Percentiles rank a stretch among this genome's conserved stretches.
phyloP scores from a whole-genome alignment of 2,113 vertebrate species.

The Nothobranchius furzeri region DNA sequence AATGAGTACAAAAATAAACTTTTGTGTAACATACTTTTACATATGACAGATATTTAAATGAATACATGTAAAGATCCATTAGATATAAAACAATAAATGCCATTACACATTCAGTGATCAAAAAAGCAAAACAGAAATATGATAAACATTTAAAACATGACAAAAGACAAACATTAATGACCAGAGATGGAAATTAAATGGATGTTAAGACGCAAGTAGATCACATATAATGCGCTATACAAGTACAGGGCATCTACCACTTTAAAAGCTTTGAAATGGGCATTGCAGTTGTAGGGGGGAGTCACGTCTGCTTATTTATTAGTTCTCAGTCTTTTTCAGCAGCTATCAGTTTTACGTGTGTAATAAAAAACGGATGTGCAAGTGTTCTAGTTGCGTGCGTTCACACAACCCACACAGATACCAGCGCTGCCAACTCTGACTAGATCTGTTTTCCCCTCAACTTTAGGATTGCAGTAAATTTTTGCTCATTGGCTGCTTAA shows the following conservation, averaged over 20 bases:
- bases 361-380: slow-evolving; percentile 16
- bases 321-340: slow-evolving; percentile 17
- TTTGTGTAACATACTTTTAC: slow-evolving; percentile 67
- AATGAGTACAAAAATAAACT: slow-evolving; percentile 79
- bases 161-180: slow-evolving; percentile 40
- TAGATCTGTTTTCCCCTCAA: slow-evolving; percentile 5
- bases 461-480: slow-evolving; percentile 36
- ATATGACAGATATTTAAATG: slow-evolving; percentile 40
- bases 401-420: background rate
- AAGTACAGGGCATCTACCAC: no score
- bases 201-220: slow-evolving; percentile 46
- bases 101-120: slow-evolving; percentile 46
- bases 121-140: slow-evolving; percentile 16
- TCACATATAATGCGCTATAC: slow-evolving; percentile 62
- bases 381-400: slow-evolving; percentile 23
- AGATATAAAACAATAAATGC: slow-evolving; percentile 29
- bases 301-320: slow-evolving; percentile 36
- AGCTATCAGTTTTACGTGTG: background rate
- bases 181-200: background rate
- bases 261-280: slow-evolving; percentile 61
- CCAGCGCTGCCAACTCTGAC: slow-evolving; percentile 11
- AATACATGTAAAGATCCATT: slow-evolving; percentile 32
- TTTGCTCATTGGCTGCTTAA: slow-evolving; percentile 13
- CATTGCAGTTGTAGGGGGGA: slow-evolving; percentile 56
- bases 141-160: slow-evolving; percentile 23